Percentiles rank a stretch among this genome's conserved stretches.
These are phyloP conservation scores for Plestiodon gilberti DNA, from an alignment of 2,113 vertebrate species.

Conservation along the genomic window DNA sequence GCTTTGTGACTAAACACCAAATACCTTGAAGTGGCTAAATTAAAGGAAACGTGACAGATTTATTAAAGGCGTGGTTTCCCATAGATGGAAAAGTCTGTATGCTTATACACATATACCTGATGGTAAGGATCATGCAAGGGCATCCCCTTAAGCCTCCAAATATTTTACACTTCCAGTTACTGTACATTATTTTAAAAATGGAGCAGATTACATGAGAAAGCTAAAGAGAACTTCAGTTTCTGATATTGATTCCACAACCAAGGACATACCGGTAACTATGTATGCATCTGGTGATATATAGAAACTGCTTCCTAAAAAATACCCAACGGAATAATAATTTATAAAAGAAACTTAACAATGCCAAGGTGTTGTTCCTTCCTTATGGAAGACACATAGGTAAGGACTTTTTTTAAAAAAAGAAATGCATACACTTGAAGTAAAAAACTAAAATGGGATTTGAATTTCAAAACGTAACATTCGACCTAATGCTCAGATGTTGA, in stretches of 20 bases:
- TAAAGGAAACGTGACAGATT: constrained; percentile 61
- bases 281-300: background rate
- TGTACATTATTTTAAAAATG: constrained; percentile 24
- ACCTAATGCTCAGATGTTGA: background rate
- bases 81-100: constrained; percentile 45
- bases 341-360: background rate
- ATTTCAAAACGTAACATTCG: background rate
- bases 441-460: background rate
- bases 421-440: background rate
- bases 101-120: constrained; percentile 17
- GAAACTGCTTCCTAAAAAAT: constrained; percentile 2
- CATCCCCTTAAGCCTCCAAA: background rate
- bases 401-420: background rate
- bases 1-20: constrained; percentile 55
- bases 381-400: background rate
- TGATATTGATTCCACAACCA: constrained; percentile 14
- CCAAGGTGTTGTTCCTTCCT: background rate
- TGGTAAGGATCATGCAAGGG: constrained; percentile 58
- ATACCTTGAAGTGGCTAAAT: constrained; percentile 69
- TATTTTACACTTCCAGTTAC: constrained; percentile 46
- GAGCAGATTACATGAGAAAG: background rate
- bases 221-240: constrained; percentile 35
- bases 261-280: constrained; percentile 27
- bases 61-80: constrained; percentile 57
- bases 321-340: constrained; percentile 7